phyloP scores from a whole-genome alignment of 2,888 invertebrate species.

The Achlya flavicornis region DNA sequence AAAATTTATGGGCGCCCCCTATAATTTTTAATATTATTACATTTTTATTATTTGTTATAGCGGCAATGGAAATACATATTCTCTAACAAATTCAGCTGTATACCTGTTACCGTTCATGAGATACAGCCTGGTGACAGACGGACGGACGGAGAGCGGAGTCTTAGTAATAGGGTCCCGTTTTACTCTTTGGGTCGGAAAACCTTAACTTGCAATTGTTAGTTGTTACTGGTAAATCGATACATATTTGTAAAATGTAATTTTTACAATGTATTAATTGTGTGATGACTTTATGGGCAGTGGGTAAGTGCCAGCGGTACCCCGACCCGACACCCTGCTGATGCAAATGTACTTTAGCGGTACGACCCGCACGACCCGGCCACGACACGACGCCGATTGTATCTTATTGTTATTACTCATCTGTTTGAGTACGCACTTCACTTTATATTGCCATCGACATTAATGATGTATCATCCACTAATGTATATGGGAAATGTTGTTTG shows the following conservation, averaged over 20 bases:
- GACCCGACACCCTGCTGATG: background rate
- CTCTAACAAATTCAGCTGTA: no score
- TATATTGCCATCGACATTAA: background rate
- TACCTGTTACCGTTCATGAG: no score
- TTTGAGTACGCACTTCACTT: background rate
- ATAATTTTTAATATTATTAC: no score
- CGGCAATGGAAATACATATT: no score
- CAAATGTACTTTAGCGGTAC: background rate
- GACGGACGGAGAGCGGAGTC: no score
- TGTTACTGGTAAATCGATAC: background rate
- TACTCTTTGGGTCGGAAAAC: no score
- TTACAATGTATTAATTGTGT: background rate
- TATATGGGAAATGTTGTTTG: background rate
- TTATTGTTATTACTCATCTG: background rate
- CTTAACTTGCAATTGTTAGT: no score
- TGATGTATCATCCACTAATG: constrained; percentile 5
- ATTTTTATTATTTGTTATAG: no score
- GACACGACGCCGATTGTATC: background rate
- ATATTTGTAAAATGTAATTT: no score
- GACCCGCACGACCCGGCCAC: background rate
- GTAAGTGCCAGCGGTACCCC: background rate
- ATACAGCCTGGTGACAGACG: no score
- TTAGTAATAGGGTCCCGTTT: no score
- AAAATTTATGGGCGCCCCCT: no score
- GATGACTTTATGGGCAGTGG: background rate